Evolutionary conservation across 2,797 vertebrate species (phyloP).

Genomic region (Gephyroberyx darwinii): DNA sequence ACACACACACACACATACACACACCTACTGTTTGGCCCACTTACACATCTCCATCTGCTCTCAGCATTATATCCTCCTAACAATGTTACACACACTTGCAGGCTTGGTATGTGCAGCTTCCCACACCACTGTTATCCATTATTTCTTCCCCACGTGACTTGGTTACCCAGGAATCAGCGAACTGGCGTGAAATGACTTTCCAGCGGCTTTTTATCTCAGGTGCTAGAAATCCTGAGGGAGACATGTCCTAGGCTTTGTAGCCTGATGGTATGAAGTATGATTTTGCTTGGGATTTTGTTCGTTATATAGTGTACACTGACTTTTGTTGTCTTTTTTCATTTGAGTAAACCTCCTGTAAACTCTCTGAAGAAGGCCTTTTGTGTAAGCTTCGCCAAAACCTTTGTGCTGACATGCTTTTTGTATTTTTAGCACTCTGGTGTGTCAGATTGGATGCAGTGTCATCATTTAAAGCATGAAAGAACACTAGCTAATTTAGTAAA

Average conservation of each 20-base stretch:
- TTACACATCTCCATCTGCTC: slow-evolving; percentile 70
- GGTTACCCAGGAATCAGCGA: slow-evolving; percentile 45
- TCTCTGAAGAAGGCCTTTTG: neutral
- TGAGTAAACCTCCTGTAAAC: neutral
- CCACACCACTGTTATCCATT: slow-evolving; percentile 41
- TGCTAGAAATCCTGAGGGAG: slow-evolving; percentile 38
- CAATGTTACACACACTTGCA: slow-evolving; percentile 41
- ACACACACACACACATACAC: slow-evolving; percentile 5
- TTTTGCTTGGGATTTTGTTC: slow-evolving; percentile 1
- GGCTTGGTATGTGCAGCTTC: slow-evolving; percentile 53
- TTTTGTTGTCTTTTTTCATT: neutral
- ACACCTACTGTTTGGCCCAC: slow-evolving; percentile 57
- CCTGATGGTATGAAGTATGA: slow-evolving; percentile 34
- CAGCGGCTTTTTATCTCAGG: slow-evolving; percentile 32
- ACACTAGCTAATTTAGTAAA: too few species aligned
- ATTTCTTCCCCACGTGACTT: slow-evolving; percentile 29
- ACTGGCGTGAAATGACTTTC: slow-evolving; percentile 31
- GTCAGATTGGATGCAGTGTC: neutral
- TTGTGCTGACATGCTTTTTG: slow-evolving; percentile 1
- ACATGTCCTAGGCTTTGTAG: slow-evolving; percentile 24
- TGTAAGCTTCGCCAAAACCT: slow-evolving; percentile 7
- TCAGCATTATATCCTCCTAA: slow-evolving; percentile 38
- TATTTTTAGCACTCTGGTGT: slow-evolving; percentile 14
- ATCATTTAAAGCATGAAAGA: neutral
- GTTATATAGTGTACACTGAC: too few species aligned